These are phyloP conservation scores for Echinops telfairi DNA, from an alignment of 2,113 vertebrate genomes.

Conservation along the genomic window DNA sequence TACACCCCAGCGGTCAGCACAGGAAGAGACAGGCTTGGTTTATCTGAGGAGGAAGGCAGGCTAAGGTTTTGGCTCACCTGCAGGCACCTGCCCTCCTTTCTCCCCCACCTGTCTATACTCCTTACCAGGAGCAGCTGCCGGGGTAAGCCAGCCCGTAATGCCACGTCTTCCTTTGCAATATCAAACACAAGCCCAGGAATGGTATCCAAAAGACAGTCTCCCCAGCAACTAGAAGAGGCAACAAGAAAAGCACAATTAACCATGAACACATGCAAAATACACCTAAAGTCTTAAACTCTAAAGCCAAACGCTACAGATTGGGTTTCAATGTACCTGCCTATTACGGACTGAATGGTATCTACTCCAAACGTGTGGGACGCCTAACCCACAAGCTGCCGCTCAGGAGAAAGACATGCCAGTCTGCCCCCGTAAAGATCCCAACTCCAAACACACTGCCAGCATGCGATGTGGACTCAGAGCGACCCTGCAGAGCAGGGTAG, in stretches of 20 bases:
- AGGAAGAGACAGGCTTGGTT: neutral
- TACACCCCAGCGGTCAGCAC: no score
- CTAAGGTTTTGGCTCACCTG: neutral
- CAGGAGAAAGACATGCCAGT: no score
- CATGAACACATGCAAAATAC: neutral
- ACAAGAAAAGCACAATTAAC: neutral
- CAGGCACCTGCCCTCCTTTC: no score
- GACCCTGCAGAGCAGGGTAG: no score
- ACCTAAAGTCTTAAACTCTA: neutral
- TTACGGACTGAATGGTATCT: neutral
- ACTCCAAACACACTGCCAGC: no score
- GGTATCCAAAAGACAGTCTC: conserved; percentile 92
- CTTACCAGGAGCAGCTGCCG: conserved; percentile 90
- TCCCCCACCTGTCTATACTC: neutral
- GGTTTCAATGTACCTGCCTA: neutral
- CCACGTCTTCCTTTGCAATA: conserved; percentile 87
- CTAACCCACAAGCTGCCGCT: neutral
- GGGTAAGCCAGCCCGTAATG: conserved; percentile 89
- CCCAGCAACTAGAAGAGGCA: conserved; percentile 91
- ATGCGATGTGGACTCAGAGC: no score
- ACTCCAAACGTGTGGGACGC: neutral
- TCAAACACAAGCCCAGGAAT: conserved; percentile 92
- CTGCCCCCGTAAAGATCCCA: no score
- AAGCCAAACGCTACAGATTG: neutral
- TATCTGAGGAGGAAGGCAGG: neutral